Conservation (phyloP, 2,888 invertebrate genomes). For the Troides aeacus region DNA sequence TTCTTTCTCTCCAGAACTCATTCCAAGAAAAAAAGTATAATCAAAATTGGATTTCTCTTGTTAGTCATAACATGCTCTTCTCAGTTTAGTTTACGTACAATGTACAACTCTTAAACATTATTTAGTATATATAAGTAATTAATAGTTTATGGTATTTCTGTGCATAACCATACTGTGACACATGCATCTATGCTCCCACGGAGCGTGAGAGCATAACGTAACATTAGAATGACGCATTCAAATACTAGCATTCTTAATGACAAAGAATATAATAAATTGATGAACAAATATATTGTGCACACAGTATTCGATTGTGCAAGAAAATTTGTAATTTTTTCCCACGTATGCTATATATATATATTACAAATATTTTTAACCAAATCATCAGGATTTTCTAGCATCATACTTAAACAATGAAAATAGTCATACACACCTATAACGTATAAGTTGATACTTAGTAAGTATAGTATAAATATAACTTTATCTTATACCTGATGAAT, state of each 20-base stretch:
- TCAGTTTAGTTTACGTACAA: too few relatives aligned
- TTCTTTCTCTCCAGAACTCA: too few relatives aligned
- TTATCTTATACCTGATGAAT: too few relatives aligned
- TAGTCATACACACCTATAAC: too few relatives aligned
- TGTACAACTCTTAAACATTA: too few relatives aligned
- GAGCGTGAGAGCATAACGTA: slow-evolving; percentile 41
- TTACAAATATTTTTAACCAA: neutral
- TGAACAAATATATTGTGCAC: neutral
- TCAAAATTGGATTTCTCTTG: too few relatives aligned
- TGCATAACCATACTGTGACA: neutral
- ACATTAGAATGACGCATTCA: slow-evolving; percentile 37
- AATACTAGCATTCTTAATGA: neutral
- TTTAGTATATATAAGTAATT: neutral
- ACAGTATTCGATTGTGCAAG: neutral
- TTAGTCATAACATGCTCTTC: too few relatives aligned
- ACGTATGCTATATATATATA: neutral
- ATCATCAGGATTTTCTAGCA: too few relatives aligned
- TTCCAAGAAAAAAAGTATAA: too few relatives aligned
- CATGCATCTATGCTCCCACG: slow-evolving; percentile 33
- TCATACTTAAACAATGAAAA: too few relatives aligned
- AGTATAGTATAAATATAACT: too few relatives aligned
- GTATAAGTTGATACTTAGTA: too few relatives aligned
- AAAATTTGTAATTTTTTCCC: neutral
- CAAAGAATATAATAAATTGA: neutral
- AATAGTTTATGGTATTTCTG: neutral